These are phyloP conservation scores for Bradysia coprophila DNA, from an alignment of 1,140 invertebrate species.

Conservation along the genomic window DNA sequence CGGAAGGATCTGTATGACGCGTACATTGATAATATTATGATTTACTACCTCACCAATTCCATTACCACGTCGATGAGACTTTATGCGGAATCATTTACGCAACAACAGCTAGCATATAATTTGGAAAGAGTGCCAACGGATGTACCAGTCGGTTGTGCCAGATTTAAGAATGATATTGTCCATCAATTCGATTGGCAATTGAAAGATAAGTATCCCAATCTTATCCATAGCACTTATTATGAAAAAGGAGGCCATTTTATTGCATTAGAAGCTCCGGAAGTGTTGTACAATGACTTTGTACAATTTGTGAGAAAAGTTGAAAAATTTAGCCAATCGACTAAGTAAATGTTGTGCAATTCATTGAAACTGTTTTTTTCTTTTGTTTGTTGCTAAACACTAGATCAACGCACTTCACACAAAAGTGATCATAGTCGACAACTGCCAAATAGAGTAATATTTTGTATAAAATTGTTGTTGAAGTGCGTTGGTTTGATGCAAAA, in stretches of 20 bases:
- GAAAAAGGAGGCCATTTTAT: constrained; percentile 68
- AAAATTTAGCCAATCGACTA: neutral
- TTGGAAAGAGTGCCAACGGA: constrained; percentile 33
- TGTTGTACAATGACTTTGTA: constrained; percentile 43
- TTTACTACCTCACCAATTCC: constrained; percentile 64
- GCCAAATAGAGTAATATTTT: too few species aligned
- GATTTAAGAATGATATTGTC: constrained; percentile 40
- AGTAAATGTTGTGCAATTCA: neutral
- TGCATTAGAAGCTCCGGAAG: constrained; percentile 55
- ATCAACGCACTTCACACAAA: too few species aligned
- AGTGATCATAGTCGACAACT: too few species aligned
- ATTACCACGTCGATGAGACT: constrained; percentile 59
- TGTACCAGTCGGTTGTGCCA: constrained; percentile 43
- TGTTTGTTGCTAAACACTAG: too few species aligned
- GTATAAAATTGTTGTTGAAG: too few species aligned
- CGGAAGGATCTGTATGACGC: constrained; percentile 44
- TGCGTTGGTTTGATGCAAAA: too few species aligned
- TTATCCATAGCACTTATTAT: constrained; percentile 39
- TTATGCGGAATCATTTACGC: constrained; percentile 45
- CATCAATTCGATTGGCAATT: constrained; percentile 37
- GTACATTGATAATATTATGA: constrained; percentile 72
- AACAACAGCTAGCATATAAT: constrained; percentile 17
- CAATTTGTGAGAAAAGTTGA: constrained; percentile 13
- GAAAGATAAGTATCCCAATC: constrained; percentile 35
- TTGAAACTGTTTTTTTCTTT: neutral